These are phyloP conservation scores for Tenualosa ilisha DNA, from an alignment of 2,797 vertebrate species.

Conservation along the genomic window DNA sequence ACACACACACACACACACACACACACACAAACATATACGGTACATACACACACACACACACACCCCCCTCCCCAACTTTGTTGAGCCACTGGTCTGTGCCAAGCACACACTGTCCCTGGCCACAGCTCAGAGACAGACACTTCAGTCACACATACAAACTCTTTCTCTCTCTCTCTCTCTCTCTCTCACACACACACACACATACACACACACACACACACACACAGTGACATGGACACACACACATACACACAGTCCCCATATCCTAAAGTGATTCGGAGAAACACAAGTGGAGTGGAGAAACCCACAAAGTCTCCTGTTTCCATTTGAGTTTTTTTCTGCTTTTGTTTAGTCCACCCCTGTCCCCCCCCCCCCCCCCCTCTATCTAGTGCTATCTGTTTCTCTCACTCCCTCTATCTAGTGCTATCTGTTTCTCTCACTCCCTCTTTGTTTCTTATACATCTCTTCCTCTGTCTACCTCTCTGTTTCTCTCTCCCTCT, in stretches of 20 bases:
- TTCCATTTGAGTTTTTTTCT: background rate
- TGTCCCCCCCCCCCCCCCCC: background rate
- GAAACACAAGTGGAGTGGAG: background rate
- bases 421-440: background rate
- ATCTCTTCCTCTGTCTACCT: background rate
- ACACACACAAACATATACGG: too few relatives aligned
- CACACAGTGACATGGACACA: background rate
- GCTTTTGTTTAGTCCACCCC: too few relatives aligned
- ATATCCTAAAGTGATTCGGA: background rate
- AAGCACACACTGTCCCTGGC: conserved; percentile 1
- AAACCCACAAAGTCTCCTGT: background rate
- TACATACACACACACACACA: too few relatives aligned
- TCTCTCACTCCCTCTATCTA: background rate
- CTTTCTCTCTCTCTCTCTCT: background rate
- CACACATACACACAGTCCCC: conserved; percentile 20
- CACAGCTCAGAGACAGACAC: background rate
- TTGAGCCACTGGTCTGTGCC: conserved; percentile 8
- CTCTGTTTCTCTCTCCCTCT: background rate
- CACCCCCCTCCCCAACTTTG: background rate
- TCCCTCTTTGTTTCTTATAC: background rate
- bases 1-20: too few relatives aligned
- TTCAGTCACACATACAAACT: background rate
- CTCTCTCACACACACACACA: background rate
- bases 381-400: too few relatives aligned
- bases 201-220: conserved; percentile 13